These are phyloP conservation scores for Echinarachnius parma DNA, from an alignment of 53 echinoderm and acorn worm species.

Conservation along the genomic window DNA sequence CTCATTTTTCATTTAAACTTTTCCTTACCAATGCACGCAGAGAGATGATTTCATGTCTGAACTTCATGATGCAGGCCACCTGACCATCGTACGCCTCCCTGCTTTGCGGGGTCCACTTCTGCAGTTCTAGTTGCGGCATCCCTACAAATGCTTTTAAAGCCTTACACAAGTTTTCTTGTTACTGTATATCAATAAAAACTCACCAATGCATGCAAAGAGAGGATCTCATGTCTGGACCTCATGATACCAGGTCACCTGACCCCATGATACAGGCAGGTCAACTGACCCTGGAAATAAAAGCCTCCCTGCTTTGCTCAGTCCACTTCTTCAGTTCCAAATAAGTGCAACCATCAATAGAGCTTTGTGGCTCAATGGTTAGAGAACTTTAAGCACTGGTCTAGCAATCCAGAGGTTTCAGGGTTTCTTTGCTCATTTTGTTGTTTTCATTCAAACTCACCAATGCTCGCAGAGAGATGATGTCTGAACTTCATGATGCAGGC, in stretches of 20 bases:
- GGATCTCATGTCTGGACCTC: slow-evolving; percentile 83
- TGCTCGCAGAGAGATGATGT: slow-evolving; percentile 29
- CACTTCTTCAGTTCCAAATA: slow-evolving; percentile 97
- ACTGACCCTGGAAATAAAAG: too few relatives aligned
- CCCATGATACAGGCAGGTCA: too few relatives aligned
- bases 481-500: slow-evolving; percentile 72
- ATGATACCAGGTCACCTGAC: slow-evolving; percentile 75
- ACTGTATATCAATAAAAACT: too few relatives aligned
- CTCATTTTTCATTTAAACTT: too few relatives aligned
- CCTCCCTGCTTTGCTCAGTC: slow-evolving; percentile 83
- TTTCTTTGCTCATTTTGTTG: too few relatives aligned
- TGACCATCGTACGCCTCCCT: slow-evolving; percentile 86
- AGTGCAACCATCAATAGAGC: too few relatives aligned
- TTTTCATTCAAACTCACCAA: too few relatives aligned
- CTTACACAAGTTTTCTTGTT: too few relatives aligned
- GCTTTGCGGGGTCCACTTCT: slow-evolving; percentile 90
- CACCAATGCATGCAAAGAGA: slow-evolving; percentile 82
- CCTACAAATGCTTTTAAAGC: too few relatives aligned
- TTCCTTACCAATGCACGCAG: slow-evolving; percentile 76
- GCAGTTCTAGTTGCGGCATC: slow-evolving; percentile 89
- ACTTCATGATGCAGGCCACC: slow-evolving; percentile 70
- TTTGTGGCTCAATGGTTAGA: too few relatives aligned
- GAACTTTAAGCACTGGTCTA: too few relatives aligned
- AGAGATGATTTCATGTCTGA: slow-evolving; percentile 86
- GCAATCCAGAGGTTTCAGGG: too few relatives aligned